Conservation (phyloP, 2,888 invertebrate species). For the Dorcus parallelipipedus region DNA sequence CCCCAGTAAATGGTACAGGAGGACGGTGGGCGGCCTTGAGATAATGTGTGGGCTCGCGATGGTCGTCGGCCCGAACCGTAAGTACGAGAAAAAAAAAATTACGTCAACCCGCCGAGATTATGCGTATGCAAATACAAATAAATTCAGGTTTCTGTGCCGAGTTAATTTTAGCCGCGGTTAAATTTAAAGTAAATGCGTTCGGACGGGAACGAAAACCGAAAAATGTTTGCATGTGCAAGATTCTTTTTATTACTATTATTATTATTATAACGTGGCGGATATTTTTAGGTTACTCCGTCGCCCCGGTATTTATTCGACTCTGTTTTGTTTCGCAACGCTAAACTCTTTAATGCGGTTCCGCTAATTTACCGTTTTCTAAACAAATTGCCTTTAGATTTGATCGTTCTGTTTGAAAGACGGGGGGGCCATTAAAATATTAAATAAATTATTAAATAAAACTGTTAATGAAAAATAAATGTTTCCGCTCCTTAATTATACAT, state of each 20-base stretch:
- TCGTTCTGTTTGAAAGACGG: not conserved
- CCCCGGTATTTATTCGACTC: too few species aligned
- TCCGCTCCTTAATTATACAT: too few species aligned
- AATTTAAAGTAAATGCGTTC: not conserved
- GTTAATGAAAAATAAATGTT: too few species aligned
- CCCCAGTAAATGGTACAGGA: constrained; percentile 88
- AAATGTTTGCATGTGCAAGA: not conserved
- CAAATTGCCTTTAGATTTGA: not conserved
- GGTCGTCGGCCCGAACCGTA: constrained; percentile 81
- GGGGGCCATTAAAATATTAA: too few species aligned
- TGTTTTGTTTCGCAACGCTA: too few species aligned
- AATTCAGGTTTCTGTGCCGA: not conserved
- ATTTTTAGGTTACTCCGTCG: too few species aligned
- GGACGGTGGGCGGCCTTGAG: constrained; percentile 79
- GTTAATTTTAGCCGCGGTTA: not conserved
- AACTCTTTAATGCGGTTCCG: too few species aligned
- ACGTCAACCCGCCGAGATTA: not conserved
- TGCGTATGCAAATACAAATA: not conserved
- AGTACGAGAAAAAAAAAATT: constrained; percentile 45
- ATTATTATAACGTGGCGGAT: too few species aligned
- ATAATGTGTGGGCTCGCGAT: constrained; percentile 79
- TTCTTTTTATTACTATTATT: too few species aligned
- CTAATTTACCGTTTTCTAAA: too few species aligned
- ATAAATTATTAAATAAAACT: too few species aligned
- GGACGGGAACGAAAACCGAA: not conserved